These are phyloP conservation scores for Brevipalpus yothersi DNA, from an alignment of 1,140 invertebrate genomes.

Conservation along the genomic window DNA sequence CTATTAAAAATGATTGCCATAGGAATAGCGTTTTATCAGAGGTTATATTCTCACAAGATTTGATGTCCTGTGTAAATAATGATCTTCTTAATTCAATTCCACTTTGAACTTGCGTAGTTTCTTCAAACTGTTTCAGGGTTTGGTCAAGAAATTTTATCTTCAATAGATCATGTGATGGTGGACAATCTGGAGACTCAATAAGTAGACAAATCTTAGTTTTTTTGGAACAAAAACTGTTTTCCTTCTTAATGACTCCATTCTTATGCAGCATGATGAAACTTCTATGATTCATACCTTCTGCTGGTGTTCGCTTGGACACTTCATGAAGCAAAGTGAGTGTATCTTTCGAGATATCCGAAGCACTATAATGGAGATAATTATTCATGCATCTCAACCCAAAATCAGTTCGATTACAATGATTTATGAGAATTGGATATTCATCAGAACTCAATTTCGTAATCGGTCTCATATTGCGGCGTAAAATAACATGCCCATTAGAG, in stretches of 20 bases:
- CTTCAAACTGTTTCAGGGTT: too few relatives aligned
- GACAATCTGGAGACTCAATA: background rate
- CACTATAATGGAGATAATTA: background rate
- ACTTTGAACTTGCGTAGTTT: too few relatives aligned
- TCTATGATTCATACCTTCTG: background rate
- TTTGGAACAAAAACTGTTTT: background rate
- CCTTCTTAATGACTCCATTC: background rate
- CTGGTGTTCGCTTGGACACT: constrained; percentile 29
- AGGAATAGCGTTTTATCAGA: too few relatives aligned
- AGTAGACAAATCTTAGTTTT: background rate
- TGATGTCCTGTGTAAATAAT: too few relatives aligned
- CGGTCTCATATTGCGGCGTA: constrained; percentile 34
- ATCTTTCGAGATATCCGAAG: background rate
- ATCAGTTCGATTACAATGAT: background rate
- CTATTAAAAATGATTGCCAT: background rate
- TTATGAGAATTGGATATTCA: background rate
- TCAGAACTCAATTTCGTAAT: constrained; percentile 1
- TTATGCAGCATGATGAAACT: background rate
- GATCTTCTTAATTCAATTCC: too few relatives aligned
- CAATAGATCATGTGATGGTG: background rate
- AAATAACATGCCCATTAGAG: constrained; percentile 10
- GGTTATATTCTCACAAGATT: too few relatives aligned
- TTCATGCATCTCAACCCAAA: background rate
- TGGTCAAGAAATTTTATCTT: too few relatives aligned
- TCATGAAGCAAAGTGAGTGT: background rate